Base-by-base conservation (phyloP, 2,888 invertebrate genomes). In the Byasa hedistus region DNA sequence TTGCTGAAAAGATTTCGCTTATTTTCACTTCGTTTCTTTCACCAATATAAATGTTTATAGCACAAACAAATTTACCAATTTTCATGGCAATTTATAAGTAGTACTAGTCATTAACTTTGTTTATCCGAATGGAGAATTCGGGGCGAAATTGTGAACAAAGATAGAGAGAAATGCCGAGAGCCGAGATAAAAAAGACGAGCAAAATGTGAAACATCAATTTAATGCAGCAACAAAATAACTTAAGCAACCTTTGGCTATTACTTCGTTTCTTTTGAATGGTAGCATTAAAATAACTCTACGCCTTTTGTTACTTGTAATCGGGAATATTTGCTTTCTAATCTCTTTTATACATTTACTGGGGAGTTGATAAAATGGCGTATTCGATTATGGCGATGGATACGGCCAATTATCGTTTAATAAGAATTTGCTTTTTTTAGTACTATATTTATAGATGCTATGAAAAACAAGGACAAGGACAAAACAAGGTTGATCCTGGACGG, bases 201-300 rank as follows among this genome's bases (percentile, higher is more conserved):
- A 60, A 51, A 60, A 60, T 52, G 60, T 51, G 51, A 44, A 48
- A 48, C 60, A 32, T 60, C 60, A 60, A 60, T 60, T 60, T 51
- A 48, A 60, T 60, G 61, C 61, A 61, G 22, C 61, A 54, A 39
- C 61, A 39, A 61, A 61, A 61, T 54, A 39, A 61, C 52, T 54
- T 32, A 27, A 32, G 24, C 61, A 54, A 54, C 52, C 54, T 61
- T 36, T 52, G 27, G 5, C 36, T 54, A 24, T 51, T 60, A 27
- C 54, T 55, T 44, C 39, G 55, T 23, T 61, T 54, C 61, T 61
- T 55, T 39, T 55, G 39, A 54, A 61, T 39, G 55, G 21, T 1
- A 39, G 22, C 61, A 55, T 54, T 22, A 19, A 32, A n/a, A 23
- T 64, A 15, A n/a, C 36, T 63, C 32, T 32, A 5, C n/a, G 32